phyloP scores from a whole-genome alignment of 2,113 vertebrate species.

The Hemiscyllium ocellatum region DNA sequence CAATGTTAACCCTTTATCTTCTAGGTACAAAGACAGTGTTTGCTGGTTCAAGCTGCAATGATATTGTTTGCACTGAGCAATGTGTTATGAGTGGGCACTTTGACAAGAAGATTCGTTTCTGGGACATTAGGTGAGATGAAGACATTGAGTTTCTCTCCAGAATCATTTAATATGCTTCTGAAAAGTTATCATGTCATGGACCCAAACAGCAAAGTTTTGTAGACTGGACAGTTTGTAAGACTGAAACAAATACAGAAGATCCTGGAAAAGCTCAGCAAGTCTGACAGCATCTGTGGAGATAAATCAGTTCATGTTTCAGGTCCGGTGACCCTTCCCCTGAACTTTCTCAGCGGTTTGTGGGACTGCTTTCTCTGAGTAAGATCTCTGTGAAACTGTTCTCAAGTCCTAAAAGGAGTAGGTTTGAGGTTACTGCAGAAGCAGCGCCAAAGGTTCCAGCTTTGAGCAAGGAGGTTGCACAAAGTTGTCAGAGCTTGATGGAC shows the following conservation, averaged over 20 bases:
- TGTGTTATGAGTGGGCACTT: slow-evolving; percentile 99
- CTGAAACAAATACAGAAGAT: too few relatives aligned
- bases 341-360: background rate
- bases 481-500: background rate
- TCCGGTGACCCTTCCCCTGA: too few relatives aligned
- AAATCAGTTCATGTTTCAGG: too few relatives aligned
- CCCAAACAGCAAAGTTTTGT: background rate
- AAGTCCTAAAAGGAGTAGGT: background rate
- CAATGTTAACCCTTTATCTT: slow-evolving; percentile 31
- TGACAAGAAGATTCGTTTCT: slow-evolving; percentile 97
- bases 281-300: too few relatives aligned
- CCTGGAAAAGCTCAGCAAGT: too few relatives aligned
- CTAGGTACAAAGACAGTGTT: slow-evolving; percentile 97
- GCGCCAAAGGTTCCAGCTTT: background rate
- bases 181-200: background rate
- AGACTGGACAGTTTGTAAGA: background rate
- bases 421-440: background rate
- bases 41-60: slow-evolving; percentile 95
- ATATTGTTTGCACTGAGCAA: slow-evolving; percentile 94
- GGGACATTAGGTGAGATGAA: slow-evolving; percentile 87
- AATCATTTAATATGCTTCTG: background rate
- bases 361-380: background rate
- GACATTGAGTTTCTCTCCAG: background rate
- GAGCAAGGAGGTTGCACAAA: background rate
- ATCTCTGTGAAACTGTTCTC: too few relatives aligned